Evolutionary conservation across 2,113 vertebrate species (phyloP).

Genomic region (Pyxicephalus adspersus): DNA sequence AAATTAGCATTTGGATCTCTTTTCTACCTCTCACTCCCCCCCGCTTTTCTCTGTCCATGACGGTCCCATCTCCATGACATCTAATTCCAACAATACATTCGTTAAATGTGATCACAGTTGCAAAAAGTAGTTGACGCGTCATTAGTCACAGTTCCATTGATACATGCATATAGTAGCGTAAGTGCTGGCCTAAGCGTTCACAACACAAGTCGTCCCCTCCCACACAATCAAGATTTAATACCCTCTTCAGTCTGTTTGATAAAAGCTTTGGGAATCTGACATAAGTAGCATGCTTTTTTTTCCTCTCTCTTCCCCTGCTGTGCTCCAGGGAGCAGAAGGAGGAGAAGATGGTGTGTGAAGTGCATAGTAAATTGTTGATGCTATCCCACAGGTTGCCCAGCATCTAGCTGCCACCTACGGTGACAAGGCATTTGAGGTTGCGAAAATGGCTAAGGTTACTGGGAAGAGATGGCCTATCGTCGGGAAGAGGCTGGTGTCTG

Average conservation of each 20-base stretch:
- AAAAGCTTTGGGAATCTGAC: constrained; percentile 15
- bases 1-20: constrained; percentile 15
- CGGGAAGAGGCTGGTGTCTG: constrained; percentile 91
- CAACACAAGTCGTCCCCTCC: constrained; percentile 53
- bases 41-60: neutral
- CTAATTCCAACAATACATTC: constrained; percentile 26
- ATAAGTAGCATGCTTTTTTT: neutral
- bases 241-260: constrained; percentile 54
- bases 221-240: constrained; percentile 49
- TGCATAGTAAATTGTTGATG: constrained; percentile 44
- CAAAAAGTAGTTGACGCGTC: constrained; percentile 51
- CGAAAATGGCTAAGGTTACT: constrained; percentile 82
- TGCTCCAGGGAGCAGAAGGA: constrained; percentile 46
- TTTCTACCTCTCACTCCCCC: neutral
- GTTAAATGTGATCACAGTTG: constrained; percentile 4
- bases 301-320: neutral
- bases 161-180: constrained; percentile 37
- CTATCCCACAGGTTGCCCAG: constrained; percentile 79
- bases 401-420: constrained; percentile 81
- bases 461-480: constrained; percentile 95
- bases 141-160: constrained; percentile 48
- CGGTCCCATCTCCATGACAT: constrained; percentile 6
- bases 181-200: constrained; percentile 60
- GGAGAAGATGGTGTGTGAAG: constrained; percentile 7
- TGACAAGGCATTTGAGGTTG: constrained; percentile 87